phyloP scores from a whole-genome alignment of 2,113 vertebrate genomes.

The Panurus biarmicus region DNA sequence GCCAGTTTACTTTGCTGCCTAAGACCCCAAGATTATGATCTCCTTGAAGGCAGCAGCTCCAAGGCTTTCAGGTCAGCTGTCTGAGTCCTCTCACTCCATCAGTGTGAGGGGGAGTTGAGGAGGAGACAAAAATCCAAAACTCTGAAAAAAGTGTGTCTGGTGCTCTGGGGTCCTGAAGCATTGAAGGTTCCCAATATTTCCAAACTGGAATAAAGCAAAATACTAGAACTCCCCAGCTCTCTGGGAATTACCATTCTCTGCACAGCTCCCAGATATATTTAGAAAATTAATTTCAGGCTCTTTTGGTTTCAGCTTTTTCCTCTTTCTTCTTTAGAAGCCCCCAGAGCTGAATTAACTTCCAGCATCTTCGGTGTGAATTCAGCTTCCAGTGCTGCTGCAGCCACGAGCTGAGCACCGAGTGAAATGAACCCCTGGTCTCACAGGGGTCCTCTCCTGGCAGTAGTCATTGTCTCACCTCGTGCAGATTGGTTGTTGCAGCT shows the following conservation, averaged over 20 bases:
- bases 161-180: neutral
- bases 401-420: fast-evolving
- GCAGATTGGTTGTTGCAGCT: neutral
- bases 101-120: neutral
- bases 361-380: neutral
- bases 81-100: neutral
- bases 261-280: neutral
- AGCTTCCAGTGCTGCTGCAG: neutral
- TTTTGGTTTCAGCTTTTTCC: conserved; percentile 3
- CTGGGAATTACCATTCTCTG: neutral
- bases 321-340: neutral
- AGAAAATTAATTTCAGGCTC: conserved; percentile 52
- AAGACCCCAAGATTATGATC: neutral
- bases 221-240: neutral
- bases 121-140: neutral
- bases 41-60: neutral
- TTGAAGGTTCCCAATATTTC: neutral
- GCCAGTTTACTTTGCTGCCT: neutral
- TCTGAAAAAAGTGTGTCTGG: fast-evolving
- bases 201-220: neutral
- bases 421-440: neutral
- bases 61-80: neutral
- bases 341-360: neutral
- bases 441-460: neutral
- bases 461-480: neutral